Evolutionary conservation across 2,113 vertebrate genomes (phyloP), one percentile per base, ranked within the genome.

Genomic region (Emydura subglobosa): DNA sequence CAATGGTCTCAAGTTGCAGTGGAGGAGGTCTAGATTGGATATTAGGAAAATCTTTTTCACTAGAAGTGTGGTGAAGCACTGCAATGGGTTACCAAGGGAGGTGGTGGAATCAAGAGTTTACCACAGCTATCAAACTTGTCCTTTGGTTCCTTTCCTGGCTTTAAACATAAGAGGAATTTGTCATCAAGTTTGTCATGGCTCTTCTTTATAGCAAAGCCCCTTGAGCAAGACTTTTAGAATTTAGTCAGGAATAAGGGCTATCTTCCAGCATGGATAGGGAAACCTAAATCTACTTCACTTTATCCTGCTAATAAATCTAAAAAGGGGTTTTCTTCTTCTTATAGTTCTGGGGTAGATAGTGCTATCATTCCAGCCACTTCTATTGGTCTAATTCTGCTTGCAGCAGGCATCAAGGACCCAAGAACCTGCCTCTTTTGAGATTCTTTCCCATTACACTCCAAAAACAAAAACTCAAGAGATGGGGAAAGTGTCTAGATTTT

Each of bases 401-500:
- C 53, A 88, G 80, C 3, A 24, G 29, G 1, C 2, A 0, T 22
- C 82, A 7, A 17, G 27, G 0, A 1, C n/a, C 17, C 25, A 59
- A 47, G 42, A 21, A 78, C 27, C 27, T 57, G 10, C 7, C 47
- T 17, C 17, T 79, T 82, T 51, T 61, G 13, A 79, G 4, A 72
- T 76, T 86, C 0, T 6, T 91, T 44, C 85, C n/a, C 51, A n/a
- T 42, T 79, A 22, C 22, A 57, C 10, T 44, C 72, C 72, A 76
- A 76, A 76, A 76, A 21, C n/a, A 76, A n/a, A 25, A 74, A 74
- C 39, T 13, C 10, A 31, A 51, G 25, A 78, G 7, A 68, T n/a
- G 34, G 61, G 61, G 44, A 17, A 86, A 50, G 6, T 34, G 42
- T 25, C 51, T 24, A 29, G 74, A 55, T 85, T 91, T 68, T 10